These are phyloP conservation scores for Cyanoderma ruficeps DNA, from an alignment of 2,113 vertebrate species.

Conservation along the genomic window DNA sequence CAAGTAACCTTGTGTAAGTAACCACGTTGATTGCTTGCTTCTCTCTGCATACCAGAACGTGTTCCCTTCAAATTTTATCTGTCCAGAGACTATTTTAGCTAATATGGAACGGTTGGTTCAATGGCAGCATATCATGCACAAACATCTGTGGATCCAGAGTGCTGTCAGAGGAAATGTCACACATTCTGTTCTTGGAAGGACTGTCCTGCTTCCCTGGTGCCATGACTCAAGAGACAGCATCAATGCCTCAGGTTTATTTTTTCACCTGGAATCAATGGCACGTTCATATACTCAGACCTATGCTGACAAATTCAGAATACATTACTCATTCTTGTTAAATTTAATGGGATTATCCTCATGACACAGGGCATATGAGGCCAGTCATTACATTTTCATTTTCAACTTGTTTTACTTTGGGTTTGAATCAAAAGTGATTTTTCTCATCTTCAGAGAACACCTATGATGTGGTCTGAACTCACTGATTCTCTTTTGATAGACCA, in stretches of 20 bases:
- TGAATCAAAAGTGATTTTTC: not conserved
- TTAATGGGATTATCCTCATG: not conserved
- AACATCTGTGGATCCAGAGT: not conserved
- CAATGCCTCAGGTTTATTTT: slow-evolving; percentile 3
- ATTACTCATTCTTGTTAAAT: not conserved
- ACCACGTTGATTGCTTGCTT: not conserved
- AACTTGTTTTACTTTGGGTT: not conserved
- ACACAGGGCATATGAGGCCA: not conserved
- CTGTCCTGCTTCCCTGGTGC: not conserved
- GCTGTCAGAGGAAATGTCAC: not conserved
- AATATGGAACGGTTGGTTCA: not conserved
- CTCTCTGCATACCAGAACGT: not conserved
- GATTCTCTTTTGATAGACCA: not conserved
- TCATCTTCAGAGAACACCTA: not conserved
- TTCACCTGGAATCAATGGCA: not conserved
- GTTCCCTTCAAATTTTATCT: not conserved
- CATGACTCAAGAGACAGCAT: slow-evolving; percentile 10
- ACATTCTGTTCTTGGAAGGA: not conserved
- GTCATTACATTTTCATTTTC: not conserved
- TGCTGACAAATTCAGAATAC: not conserved
- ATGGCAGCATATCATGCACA: not conserved
- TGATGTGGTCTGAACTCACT: not conserved
- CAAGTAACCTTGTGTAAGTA: slow-evolving; percentile 51
- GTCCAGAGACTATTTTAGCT: not conserved
- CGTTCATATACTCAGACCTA: not conserved